Evolutionary conservation across 1,140 invertebrate species (phyloP), one percentile per base, ranked within the genome.

Genomic region (Phymastichus coffea): DNA sequence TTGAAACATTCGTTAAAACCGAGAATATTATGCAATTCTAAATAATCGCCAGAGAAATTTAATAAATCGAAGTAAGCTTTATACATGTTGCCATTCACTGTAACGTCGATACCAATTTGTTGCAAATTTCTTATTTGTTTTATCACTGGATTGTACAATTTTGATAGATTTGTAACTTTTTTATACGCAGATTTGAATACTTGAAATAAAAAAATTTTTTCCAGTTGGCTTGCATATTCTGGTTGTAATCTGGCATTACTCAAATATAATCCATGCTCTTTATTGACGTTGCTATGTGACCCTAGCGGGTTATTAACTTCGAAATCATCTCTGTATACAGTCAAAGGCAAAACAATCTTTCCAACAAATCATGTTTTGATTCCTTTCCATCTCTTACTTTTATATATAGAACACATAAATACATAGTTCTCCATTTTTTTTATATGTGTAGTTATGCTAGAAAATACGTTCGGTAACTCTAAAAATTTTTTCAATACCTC

Each of bases 261-360:
- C 61, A 44, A 65, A 63, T 73, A 73, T 4, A 72, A 56, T 14
- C 52, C 63, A 23, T 70, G 64, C n/a, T 72, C 23, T 66, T 73
- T 72, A 55, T 71, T 64, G n/a, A 68, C 22, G 23, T 19, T 61
- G 22, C 63, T 49, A 55, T 72, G 65, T 10, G 70, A 66, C 10
- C 72, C 68, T 9, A 74, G 43, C 9, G 67, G 59, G 57, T 76
- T 74, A 46, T 71, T 70, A 28, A 69, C 64, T 61, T 74, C 70
- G 33, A 70, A 64, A 56, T 74, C 72, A 54, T 75, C 74, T 23
- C 61, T 67, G 59, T 69, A 73, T n/a, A 71, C 19, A 15, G 60
- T 62, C 15, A 76, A 35, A 26, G 72, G 72, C 2, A 76, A 58
- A n/a, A 74, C 68, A 25, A 59, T 64, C 63, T 69, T 62, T 3